phyloP scores from a whole-genome alignment of 2,113 vertebrate species.

The Parotia lawesii region DNA sequence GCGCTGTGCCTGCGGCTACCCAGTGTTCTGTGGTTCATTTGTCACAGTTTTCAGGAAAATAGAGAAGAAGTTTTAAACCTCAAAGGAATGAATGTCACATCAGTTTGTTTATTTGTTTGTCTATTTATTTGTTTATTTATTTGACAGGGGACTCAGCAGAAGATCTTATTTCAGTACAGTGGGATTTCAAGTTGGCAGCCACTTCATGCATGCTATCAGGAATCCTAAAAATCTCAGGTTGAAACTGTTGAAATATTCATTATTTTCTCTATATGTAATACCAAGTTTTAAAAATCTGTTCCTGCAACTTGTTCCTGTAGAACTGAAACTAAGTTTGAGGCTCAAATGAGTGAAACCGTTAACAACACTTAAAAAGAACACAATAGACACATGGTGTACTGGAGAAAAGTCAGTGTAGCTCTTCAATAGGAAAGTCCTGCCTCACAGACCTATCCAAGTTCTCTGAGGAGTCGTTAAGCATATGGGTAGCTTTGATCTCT shows the following conservation, averaged over 20 bases:
- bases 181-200: background rate
- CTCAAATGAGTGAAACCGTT: background rate
- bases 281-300: background rate
- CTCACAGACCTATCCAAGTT: background rate
- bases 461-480: background rate
- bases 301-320: background rate
- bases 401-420: background rate
- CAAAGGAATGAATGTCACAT: background rate
- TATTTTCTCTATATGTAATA: background rate
- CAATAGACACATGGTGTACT: background rate
- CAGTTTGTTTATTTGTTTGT: background rate
- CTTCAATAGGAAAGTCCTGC: background rate
- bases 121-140: background rate
- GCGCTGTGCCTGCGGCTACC: background rate
- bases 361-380: background rate
- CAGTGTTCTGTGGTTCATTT: background rate
- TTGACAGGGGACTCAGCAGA: background rate
- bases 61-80: background rate
- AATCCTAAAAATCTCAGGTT: background rate
- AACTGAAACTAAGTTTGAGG: background rate
- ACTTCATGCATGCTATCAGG: background rate
- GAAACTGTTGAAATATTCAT: background rate
- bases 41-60: background rate
- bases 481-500: background rate
- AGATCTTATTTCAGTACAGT: background rate